Evolutionary conservation across 2,113 vertebrate species (phyloP).

Genomic region (Ranitomeya imitator): DNA sequence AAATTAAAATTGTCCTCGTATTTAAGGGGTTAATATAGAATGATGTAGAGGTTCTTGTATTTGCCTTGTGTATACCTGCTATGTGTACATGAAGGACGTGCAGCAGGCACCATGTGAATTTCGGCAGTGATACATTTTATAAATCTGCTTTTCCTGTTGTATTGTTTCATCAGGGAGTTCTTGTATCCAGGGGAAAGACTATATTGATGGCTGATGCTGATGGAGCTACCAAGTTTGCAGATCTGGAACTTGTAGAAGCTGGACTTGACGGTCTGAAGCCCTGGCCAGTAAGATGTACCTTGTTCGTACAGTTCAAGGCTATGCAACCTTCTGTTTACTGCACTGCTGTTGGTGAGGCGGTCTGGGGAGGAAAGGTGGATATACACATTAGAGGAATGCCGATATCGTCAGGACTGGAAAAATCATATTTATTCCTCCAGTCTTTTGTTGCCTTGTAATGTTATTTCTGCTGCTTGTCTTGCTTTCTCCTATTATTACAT

Average conservation of each 20-base stretch:
- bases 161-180: slow-evolving; percentile 77
- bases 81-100: not conserved
- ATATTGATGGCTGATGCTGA: slow-evolving; percentile 98
- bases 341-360: not conserved
- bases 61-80: too few relatives aligned
- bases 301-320: not conserved
- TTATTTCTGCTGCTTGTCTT: too few relatives aligned
- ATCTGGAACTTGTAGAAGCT: slow-evolving; percentile 89
- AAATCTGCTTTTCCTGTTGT: not conserved
- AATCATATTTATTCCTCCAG: too few relatives aligned
- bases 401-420: too few relatives aligned
- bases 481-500: too few relatives aligned
- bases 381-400: too few relatives aligned
- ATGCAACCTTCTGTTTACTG: not conserved
- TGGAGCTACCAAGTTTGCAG: slow-evolving; percentile 93
- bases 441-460: too few relatives aligned
- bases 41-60: too few relatives aligned
- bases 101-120: not conserved
- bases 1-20: too few relatives aligned
- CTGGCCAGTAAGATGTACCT: slow-evolving; percentile 78
- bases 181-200: slow-evolving; percentile 82
- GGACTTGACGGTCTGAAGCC: slow-evolving; percentile 77
- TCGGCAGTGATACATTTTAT: not conserved
- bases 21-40: too few relatives aligned
- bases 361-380: not conserved